Conservation (phyloP, 2,888 invertebrate species). For the Tetragnatha montana region DNA sequence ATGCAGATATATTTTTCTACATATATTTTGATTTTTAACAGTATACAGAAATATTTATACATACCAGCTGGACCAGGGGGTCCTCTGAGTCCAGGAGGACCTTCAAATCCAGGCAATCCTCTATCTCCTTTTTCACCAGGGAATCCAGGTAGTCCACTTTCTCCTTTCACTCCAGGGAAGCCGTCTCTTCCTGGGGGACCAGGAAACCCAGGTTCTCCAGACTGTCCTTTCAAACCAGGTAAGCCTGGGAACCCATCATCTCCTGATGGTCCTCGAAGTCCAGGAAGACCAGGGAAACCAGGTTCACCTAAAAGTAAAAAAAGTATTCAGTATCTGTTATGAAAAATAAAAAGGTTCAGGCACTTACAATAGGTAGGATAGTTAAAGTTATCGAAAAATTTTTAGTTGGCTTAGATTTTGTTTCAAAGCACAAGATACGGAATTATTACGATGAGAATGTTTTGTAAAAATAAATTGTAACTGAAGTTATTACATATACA, state of each 20-base stretch:
- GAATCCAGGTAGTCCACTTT: constrained; percentile 75
- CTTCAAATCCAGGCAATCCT: constrained; percentile 88
- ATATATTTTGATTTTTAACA: background rate
- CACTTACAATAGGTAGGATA: too few species aligned
- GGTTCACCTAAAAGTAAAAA: constrained; percentile 68
- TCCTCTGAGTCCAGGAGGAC: constrained; percentile 88
- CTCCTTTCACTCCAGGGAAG: constrained; percentile 68
- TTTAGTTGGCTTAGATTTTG: too few species aligned
- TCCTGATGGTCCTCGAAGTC: constrained; percentile 72
- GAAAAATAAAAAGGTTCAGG: too few species aligned
- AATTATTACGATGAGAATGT: too few species aligned
- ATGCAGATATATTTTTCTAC: too few species aligned
- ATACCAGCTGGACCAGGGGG: constrained; percentile 81
- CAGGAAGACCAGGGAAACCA: constrained; percentile 72
- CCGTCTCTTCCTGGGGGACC: constrained; percentile 82
- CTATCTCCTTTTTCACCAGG: constrained; percentile 90
- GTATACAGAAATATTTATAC: background rate
- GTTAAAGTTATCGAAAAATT: too few species aligned
- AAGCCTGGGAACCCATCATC: constrained; percentile 71
- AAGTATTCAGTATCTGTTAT: too few species aligned
- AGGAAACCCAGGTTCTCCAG: constrained; percentile 84
- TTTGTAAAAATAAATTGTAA: too few species aligned
- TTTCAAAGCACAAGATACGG: too few species aligned
- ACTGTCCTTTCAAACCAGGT: constrained; percentile 78
- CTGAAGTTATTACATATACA: too few species aligned